Evolutionary conservation across 2,888 invertebrate genomes (phyloP).

Genomic region (Acanthopleura granulata): DNA sequence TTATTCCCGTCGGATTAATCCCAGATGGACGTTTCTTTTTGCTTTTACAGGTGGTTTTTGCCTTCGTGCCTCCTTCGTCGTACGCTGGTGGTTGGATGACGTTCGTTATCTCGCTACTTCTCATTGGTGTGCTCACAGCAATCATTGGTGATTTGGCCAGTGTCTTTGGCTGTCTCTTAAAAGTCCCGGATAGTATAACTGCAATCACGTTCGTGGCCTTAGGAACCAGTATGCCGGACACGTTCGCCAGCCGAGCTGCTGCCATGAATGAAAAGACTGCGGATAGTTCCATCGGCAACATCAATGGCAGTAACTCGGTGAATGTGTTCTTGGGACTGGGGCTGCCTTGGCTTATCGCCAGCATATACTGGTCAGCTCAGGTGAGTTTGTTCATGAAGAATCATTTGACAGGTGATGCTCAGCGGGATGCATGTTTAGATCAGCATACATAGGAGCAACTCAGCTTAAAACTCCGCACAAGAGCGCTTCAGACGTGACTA

Average conservation of each 20-base stretch:
- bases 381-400: slow-evolving; percentile 31
- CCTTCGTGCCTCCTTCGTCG: slow-evolving; percentile 73
- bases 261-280: slow-evolving; percentile 74
- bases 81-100: slow-evolving; percentile 74
- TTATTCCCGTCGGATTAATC: too few species aligned
- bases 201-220: slow-evolving; percentile 73
- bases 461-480: too few species aligned
- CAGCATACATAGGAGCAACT: too few species aligned
- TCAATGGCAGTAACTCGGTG: slow-evolving; percentile 77
- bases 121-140: slow-evolving; percentile 75
- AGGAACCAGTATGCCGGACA: slow-evolving; percentile 75
- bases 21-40: not conserved
- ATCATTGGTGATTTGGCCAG: slow-evolving; percentile 75
- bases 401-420: too few species aligned
- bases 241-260: slow-evolving; percentile 75
- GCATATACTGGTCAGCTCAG: slow-evolving; percentile 70
- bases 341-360: slow-evolving; percentile 75
- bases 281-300: slow-evolving; percentile 76
- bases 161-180: slow-evolving; percentile 76
- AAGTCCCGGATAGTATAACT: slow-evolving; percentile 73
- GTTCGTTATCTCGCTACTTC: slow-evolving; percentile 73
- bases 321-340: slow-evolving; percentile 77
- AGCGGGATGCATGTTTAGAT: too few species aligned
- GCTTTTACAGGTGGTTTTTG: slow-evolving; percentile 70
- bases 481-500: too few species aligned